phyloP scores from a whole-genome alignment of 2,888 invertebrate species.

The Bimastos eiseni region DNA sequence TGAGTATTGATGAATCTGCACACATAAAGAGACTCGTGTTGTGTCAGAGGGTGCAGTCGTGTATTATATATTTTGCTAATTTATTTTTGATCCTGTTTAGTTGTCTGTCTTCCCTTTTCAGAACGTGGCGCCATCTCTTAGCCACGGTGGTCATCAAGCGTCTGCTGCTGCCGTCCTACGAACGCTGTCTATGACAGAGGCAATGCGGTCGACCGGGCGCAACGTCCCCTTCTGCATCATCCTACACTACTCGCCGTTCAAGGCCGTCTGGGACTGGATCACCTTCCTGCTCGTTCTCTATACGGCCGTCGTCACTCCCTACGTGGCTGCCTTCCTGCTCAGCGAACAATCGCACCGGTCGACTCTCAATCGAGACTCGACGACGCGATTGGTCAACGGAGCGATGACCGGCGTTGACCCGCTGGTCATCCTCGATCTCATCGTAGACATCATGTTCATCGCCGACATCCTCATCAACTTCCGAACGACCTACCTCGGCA shows the following conservation, averaged over 20 bases:
- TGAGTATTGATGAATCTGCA: too few species aligned
- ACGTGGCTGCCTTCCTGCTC: constrained; percentile 59
- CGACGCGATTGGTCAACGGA: constrained; percentile 52
- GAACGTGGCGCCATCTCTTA: not conserved
- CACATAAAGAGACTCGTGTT: too few species aligned
- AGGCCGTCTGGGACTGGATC: constrained; percentile 63
- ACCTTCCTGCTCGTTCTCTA: constrained; percentile 61
- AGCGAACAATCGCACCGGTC: constrained; percentile 54
- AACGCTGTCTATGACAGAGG: not conserved
- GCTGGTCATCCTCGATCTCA: constrained; percentile 61
- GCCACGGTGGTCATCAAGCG: not conserved
- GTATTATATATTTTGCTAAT: too few species aligned
- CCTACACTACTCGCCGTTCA: constrained; percentile 63
- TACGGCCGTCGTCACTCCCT: constrained; percentile 63
- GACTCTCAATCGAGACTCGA: constrained; percentile 35
- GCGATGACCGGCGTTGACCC: constrained; percentile 57
- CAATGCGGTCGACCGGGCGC: not conserved
- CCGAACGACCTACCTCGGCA: constrained; percentile 61
- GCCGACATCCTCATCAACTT: constrained; percentile 63
- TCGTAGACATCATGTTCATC: constrained; percentile 63
- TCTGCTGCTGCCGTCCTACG: not conserved
- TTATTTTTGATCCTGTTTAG: too few species aligned
- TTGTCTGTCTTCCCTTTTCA: not conserved
- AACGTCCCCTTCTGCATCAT: constrained; percentile 58
- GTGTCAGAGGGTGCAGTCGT: too few species aligned